Evolutionary conservation across 2,113 vertebrate genomes (phyloP).

Genomic region (Piliocolobus tephrosceles): DNA sequence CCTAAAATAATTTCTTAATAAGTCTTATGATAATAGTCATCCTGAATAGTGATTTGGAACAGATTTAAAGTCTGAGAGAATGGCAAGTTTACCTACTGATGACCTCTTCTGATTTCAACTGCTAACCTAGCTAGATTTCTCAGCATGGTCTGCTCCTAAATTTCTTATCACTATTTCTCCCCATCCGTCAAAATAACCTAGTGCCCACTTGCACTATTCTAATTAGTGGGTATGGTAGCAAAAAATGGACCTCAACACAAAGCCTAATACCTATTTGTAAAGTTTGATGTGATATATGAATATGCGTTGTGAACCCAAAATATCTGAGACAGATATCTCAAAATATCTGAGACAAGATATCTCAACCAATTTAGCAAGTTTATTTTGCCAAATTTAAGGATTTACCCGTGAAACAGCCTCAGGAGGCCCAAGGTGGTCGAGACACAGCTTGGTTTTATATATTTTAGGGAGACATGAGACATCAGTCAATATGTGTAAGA

Average conservation of each 20-base stretch:
- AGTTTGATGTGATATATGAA: neutral
- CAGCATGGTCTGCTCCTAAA: neutral
- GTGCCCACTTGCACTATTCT: neutral
- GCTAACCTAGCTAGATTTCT: neutral
- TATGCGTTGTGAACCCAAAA: neutral
- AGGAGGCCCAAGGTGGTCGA: too few species aligned
- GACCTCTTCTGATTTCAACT: conserved; percentile 2
- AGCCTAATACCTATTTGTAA: neutral
- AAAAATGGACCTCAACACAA: neutral
- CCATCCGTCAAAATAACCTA: neutral
- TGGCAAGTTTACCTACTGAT: neutral
- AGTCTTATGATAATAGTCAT: neutral
- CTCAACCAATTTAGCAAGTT: too few species aligned
- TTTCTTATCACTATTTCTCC: neutral
- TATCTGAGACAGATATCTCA: too few species aligned
- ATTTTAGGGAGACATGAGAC: too few species aligned
- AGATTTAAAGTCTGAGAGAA: neutral
- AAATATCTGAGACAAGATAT: too few species aligned
- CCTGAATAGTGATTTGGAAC: neutral
- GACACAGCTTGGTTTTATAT: too few species aligned
- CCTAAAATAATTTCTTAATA: too few species aligned
- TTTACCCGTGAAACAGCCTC: too few species aligned
- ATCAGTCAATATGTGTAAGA: too few species aligned
- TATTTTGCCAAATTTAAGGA: too few species aligned
- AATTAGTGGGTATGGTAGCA: neutral